Percentiles rank a stretch among this genome's conserved stretches.
Evolutionary conservation across 1,140 invertebrate species (phyloP).

Genomic region (Lerema accius): DNA sequence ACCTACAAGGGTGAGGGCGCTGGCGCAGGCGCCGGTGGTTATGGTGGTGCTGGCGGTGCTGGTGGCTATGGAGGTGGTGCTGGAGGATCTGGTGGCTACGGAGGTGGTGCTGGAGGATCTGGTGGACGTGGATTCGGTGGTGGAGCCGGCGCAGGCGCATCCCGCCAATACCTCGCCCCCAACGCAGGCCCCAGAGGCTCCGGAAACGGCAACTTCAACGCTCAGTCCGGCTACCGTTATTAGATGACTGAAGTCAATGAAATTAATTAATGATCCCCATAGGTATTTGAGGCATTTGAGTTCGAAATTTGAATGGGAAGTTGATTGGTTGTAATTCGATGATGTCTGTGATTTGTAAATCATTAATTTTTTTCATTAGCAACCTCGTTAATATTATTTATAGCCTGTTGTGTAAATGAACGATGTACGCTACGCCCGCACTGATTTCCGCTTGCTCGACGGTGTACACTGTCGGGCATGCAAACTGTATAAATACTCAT

Average conservation of each 20-base stretch:
- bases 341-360: constrained; percentile 16
- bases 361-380: constrained; percentile 33
- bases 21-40: constrained; percentile 44
- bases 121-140: constrained; percentile 38
- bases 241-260: constrained; percentile 52
- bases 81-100: constrained; percentile 39
- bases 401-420: constrained; percentile 20
- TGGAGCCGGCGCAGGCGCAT: constrained; percentile 59
- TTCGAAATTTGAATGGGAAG: too few relatives aligned
- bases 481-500: constrained; percentile 46
- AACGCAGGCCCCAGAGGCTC: constrained; percentile 63
- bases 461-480: constrained; percentile 29
- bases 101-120: constrained; percentile 38
- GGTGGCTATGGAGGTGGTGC: constrained; percentile 32
- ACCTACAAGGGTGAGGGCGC: constrained; percentile 71
- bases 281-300: too few relatives aligned
- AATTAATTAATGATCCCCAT: too few relatives aligned
- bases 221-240: constrained; percentile 72
- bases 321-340: too few relatives aligned
- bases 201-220: constrained; percentile 74
- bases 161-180: constrained; percentile 71
- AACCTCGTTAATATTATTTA: constrained; percentile 24
- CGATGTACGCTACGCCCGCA: constrained; percentile 15
- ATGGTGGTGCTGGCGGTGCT: not conserved
- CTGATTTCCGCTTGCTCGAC: constrained; percentile 28